Base-by-base conservation (phyloP, 2,888 invertebrate species). In the Lordiphosa andalusiaca region DNA sequence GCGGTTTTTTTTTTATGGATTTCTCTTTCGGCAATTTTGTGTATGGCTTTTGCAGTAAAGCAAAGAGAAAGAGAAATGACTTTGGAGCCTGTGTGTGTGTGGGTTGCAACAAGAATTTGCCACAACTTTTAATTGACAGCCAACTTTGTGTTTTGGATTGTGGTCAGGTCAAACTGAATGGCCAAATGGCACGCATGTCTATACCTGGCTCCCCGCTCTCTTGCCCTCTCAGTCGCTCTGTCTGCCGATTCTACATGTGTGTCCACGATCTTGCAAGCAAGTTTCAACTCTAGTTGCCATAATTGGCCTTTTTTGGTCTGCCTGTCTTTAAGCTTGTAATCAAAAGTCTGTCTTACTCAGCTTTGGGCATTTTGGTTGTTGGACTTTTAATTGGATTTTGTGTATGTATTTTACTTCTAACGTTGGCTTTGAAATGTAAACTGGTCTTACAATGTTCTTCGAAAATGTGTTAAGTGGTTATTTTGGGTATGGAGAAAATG, bases 51-150 rank as follows among this genome's bases (percentile, higher is more conserved):
- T 62, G 52, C 59, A 62, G 41, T 36, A 67, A 59, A 53, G 66
- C 50, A 55, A 67, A 59, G 21, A 12, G 53, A 78, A 74, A 72
- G 65, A 75, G 65, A 80, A 76, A 69, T 71, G 72, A 70, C 53
- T 53, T 40, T 48, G 21, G n/a, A 47, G 25, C 16, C n/a, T 23
- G 5, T 56, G 23, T 42, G 16, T 16, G 41, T 16, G 36, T 30
- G 39, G 54, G 47, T 30, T 13, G 23, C 9, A 41, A 23, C 7
- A 9, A 46, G 6, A 53, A 35, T 19, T 57, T 57, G 41, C 51
- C n/a, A 35, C 44, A 41, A 62, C 50, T 53, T 53, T 71, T 60
- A 62, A 81, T 69, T 77, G 81, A 58, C 60, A 69, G 41, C 6
- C 53, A 48, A 50, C 23, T 60, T 30, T 16, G 19, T 37, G 37